Evolutionary conservation across 2,797 vertebrate genomes (phyloP).

Genomic region (Poecile montanus): DNA sequence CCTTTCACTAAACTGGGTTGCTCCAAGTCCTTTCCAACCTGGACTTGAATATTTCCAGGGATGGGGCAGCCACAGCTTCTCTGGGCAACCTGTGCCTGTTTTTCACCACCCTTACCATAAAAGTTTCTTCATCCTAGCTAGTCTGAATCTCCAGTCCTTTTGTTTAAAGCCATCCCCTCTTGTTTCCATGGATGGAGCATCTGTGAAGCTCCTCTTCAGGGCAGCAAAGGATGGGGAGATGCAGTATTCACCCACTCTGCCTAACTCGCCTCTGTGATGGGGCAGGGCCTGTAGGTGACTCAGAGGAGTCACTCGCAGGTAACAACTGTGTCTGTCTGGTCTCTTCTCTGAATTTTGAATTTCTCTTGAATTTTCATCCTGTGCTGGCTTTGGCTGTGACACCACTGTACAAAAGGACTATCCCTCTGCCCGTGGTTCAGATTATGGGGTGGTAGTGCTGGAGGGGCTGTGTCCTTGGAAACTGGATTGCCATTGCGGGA

Average conservation of each 20-base stretch:
- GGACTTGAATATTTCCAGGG: neutral
- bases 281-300: neutral
- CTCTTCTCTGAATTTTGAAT: neutral
- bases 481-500: fast-evolving
- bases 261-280: fast-evolving
- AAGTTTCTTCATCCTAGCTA: neutral
- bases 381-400: fast-evolving
- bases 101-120: neutral
- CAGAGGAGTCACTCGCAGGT: neutral
- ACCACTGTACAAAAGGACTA: fast-evolving
- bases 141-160: neutral
- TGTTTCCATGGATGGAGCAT: neutral
- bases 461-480: neutral
- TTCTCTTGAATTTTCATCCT: neutral
- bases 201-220: fast-evolving
- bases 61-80: neutral
- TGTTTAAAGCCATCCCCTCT: neutral
- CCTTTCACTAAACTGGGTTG: neutral
- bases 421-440: neutral
- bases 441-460: neutral
- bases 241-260: neutral
- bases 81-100: neutral
- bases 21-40: neutral
- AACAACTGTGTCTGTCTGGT: neutral
- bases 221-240: neutral